Evolutionary conservation across 2,797 vertebrate species (phyloP), one percentile per base, ranked within the genome.

Genomic region (Myotis planiceps): DNA sequence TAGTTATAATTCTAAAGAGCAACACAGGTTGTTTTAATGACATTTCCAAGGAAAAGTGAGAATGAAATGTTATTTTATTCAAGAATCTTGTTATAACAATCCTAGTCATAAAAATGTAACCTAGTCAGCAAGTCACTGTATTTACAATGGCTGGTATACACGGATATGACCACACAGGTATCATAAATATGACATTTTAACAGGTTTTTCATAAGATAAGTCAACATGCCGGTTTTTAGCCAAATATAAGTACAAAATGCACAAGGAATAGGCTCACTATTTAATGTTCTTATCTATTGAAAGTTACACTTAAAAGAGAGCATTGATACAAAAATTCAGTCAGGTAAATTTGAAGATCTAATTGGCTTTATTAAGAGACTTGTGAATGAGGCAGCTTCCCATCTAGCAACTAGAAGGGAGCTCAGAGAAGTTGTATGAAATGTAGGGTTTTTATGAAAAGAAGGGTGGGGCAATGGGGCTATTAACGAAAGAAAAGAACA

Each of bases 121-220:
- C 7, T 68, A 76, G 39, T 60, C 37, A 45, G 2, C 34, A 65
- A 74, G 42, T 65, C 3, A 47, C 4, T 83, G 81, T 80, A 65
- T 94, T 89, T 89, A 66, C 15, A 78, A 23, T 42, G 58, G 49
- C 7, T 93, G 53, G 6, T 25, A 34, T 68, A 63, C 23, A 27
- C 32, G 49, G 72, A 81, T 58, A 69, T 19, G 34, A 83, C 47
- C 25, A 76, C 15, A n/a, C 1, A 68, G 25, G 12, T 45, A 1
- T 66, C 68, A 58, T 79, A 79, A 79, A 75, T 60, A 71, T 45
- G 60, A 75, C 3, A 53, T 25, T 49, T 83, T 78, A 51, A 81
- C 21, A 88, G 86, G 6, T 7, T 65, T 88, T 93, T 81, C 55
- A 71, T 71, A 65, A 89, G 76, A 27, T 92, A 83, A 94, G 7